A percentile compares a stretch with the other conserved stretches of the same genome.
Conservation (phyloP, 2,113 vertebrate species). For the Rhodinocichla rosea region DNA sequence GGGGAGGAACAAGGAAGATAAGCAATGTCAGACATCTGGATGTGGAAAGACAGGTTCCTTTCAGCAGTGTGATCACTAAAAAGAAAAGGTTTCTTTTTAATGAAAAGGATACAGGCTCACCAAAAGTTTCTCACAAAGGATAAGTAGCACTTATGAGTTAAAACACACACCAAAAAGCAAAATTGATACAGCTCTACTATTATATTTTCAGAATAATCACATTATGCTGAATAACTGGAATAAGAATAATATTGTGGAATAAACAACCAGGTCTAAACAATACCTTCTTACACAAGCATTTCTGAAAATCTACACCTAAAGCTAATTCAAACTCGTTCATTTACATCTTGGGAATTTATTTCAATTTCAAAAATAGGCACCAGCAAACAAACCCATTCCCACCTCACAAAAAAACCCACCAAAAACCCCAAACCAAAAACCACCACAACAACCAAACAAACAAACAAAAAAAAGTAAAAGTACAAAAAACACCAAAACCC, state of each 20-base stretch:
- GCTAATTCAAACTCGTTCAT: not conserved
- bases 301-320: not conserved
- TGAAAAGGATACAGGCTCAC: not conserved
- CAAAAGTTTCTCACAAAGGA: not conserved
- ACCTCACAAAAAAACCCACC: not conserved
- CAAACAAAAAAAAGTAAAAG: not conserved
- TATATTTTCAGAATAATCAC: not conserved
- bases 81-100: not conserved
- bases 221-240: not conserved
- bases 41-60: not conserved
- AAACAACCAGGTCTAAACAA: not conserved
- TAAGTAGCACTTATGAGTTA: not conserved
- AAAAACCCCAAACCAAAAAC: accelerated
- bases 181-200: not conserved
- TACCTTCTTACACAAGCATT: not conserved
- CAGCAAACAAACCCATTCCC: not conserved
- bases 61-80: not conserved
- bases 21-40: not conserved
- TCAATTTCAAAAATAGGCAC: not conserved
- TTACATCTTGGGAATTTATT: not conserved
- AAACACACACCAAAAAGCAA: not conserved
- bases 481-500: not conserved
- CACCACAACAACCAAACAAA: not conserved
- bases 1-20: not conserved
- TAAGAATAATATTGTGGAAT: not conserved